These are phyloP conservation scores for Cranoglanis bouderius DNA, from an alignment of 2,113 vertebrate genomes.

Conservation along the genomic window DNA sequence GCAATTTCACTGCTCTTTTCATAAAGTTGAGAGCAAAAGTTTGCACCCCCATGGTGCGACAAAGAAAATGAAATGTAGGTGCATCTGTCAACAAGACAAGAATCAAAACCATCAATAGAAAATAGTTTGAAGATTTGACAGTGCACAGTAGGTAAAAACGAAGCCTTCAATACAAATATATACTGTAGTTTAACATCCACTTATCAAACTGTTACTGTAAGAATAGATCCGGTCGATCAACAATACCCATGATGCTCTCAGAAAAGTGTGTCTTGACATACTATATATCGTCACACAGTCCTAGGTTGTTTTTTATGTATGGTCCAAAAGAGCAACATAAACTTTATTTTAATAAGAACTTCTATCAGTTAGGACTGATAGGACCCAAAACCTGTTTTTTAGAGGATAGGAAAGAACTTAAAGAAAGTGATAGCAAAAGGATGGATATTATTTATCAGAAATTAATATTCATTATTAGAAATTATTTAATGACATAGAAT, in stretches of 20 bases:
- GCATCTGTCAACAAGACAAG: neutral
- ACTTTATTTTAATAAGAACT: neutral
- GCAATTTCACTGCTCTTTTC: neutral
- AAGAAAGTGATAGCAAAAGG: neutral
- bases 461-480: neutral
- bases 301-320: neutral
- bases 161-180: neutral
- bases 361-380: neutral
- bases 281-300: neutral
- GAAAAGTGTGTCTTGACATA: neutral
- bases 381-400: neutral
- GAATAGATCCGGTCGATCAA: neutral
- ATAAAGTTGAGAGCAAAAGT: neutral
- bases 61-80: neutral
- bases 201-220: neutral
- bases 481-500: no score
- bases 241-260: neutral
- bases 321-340: no score
- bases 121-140: neutral
- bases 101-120: neutral
- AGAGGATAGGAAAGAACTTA: neutral
- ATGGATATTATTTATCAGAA: neutral
- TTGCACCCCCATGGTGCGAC: neutral
- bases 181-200: neutral
- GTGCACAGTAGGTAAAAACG: neutral